A percentile compares a stretch with the other conserved stretches of the same genome.
phyloP scores from a whole-genome alignment of 2,888 invertebrate genomes.

The Penaeus monodon region DNA sequence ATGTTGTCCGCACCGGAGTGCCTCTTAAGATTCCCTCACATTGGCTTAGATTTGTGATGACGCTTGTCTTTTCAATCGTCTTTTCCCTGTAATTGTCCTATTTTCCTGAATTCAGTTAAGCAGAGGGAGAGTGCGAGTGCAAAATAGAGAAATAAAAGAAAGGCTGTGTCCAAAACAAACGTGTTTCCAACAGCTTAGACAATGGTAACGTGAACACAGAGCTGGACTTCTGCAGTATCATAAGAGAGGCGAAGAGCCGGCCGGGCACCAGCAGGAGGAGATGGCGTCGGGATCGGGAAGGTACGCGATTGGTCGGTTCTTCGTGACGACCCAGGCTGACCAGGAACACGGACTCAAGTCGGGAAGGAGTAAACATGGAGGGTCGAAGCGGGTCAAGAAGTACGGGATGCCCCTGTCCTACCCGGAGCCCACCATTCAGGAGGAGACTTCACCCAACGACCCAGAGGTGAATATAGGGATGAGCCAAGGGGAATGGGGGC shows the following conservation, averaged over 20 bases:
- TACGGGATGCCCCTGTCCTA: conserved; percentile 62
- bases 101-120: too few relatives aligned
- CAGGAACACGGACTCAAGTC: conserved; percentile 16
- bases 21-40: neutral
- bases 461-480: conserved; percentile 48
- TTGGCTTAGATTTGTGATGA: too few relatives aligned
- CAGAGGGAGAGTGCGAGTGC: too few relatives aligned
- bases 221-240: too few relatives aligned
- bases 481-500: neutral
- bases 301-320: conserved; percentile 63
- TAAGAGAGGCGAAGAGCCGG: too few relatives aligned
- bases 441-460: conserved; percentile 63
- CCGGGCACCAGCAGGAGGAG: neutral
- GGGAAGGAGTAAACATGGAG: conserved; percentile 44
- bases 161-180: too few relatives aligned
- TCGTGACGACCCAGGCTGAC: conserved; percentile 51
- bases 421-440: conserved; percentile 64
- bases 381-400: conserved; percentile 56
- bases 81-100: too few relatives aligned
- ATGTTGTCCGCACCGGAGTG: neutral
- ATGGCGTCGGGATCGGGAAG: conserved; percentile 40
- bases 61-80: too few relatives aligned
- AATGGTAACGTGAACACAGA: too few relatives aligned
- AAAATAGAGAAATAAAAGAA: too few relatives aligned
- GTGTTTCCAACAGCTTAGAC: too few relatives aligned